A percentile compares a stretch with the other conserved stretches of the same genome.
These are phyloP conservation scores for Oedothorax gibbosus DNA, from an alignment of 1,140 invertebrate genomes.

Conservation along the genomic window DNA sequence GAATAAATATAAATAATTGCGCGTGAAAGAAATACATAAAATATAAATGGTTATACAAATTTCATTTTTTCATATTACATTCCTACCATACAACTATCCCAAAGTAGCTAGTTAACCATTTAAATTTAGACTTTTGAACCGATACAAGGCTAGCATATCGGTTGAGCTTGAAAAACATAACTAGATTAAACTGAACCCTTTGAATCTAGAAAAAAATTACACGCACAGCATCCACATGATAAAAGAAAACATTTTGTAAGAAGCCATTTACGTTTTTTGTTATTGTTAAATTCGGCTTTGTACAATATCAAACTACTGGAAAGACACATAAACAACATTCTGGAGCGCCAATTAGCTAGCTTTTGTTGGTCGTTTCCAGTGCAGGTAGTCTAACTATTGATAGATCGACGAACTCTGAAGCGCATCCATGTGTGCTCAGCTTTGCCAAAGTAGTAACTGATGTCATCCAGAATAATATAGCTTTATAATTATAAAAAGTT, in stretches of 20 bases:
- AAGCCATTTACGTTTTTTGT: not conserved
- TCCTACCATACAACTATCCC: no score
- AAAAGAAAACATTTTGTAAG: slow-evolving; percentile 22
- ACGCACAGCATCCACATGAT: not conserved
- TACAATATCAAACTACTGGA: not conserved
- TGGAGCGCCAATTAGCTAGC: slow-evolving; percentile 23
- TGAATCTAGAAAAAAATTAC: not conserved
- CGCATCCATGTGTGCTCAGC: not conserved
- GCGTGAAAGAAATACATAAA: no score
- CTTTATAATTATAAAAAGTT: no score
- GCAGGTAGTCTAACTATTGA: not conserved
- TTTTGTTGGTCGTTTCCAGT: not conserved
- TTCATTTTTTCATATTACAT: no score
- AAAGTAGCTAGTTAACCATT: no score
- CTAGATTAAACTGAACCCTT: slow-evolving; percentile 18
- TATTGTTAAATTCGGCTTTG: slow-evolving; percentile 10
- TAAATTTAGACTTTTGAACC: no score
- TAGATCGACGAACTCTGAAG: slow-evolving; percentile 24
- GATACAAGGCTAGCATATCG: no score
- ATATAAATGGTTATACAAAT: no score
- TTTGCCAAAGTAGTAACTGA: no score
- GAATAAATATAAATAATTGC: no score
- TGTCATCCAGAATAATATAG: no score
- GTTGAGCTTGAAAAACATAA: not conserved
- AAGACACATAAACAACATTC: not conserved